Evolutionary conservation across 2,113 vertebrate species (phyloP), one percentile per base, ranked within the genome.

Genomic region (Verasper variegatus): DNA sequence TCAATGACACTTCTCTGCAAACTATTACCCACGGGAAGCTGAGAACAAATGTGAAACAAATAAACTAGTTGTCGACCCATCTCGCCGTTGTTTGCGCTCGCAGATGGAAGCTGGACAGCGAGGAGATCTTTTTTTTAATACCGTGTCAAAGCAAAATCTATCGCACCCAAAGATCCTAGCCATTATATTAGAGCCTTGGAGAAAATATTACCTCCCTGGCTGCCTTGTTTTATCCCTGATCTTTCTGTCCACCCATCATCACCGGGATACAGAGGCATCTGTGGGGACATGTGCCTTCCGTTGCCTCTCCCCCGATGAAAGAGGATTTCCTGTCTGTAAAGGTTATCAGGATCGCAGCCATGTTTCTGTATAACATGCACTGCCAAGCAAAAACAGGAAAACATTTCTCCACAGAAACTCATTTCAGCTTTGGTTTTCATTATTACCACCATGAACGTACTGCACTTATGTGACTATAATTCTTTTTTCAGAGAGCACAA

Each of bases 1-100:
- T 94, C 94, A 94, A 88, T 94, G 93, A 92, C 92, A 93, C 89
- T 89, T 90, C 88, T 84, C 86, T 71, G 89, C 92, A 93, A 93
- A 94, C 90, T 90, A 89, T 89, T 91, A 93, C 82, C 92, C 89
- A 87, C 75, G 37, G 88, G 85, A 89, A 92, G 81, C 64, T 47
- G 85, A 78, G 91, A 92, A 90, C 85, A 88, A 94, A 92, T 73
- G 88, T 85, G 88, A 93, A 93, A 92, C 85, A 93, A 94, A 95
- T 92, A 93, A 93, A 92, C 91, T 76, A 71, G 83, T 62, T 26
- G 79, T 66, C 76, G 58, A 76, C 70, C 88, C 85, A 77, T 87
- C 82, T 79, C 75, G 12, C 74, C 84, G 72, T 87, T 93, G 93
- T 93, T 91, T 93, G 88, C 67, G 35, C 88, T 92, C 86, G 85